Percentiles rank a stretch among this genome's conserved stretches.
phyloP scores from a whole-genome alignment of 2,888 invertebrate species.

The Beris morrisii region DNA sequence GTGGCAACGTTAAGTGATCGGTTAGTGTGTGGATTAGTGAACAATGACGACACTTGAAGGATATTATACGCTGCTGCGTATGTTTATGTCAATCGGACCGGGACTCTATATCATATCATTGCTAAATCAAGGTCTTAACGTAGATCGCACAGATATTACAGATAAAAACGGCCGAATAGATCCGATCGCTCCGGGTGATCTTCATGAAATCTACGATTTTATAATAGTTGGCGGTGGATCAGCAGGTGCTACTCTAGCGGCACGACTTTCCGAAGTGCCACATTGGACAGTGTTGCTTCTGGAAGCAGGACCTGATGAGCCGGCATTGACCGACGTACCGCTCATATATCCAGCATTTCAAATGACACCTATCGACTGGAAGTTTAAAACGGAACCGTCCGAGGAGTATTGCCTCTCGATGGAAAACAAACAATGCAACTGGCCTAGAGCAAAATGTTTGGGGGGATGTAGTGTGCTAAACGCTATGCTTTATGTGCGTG shows the following conservation, averaged over 20 bases:
- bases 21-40: no score
- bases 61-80: conserved; percentile 64
- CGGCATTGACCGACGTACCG: conserved; percentile 72
- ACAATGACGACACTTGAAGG: conserved; percentile 43
- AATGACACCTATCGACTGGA: conserved; percentile 77
- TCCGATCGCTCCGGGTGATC: conserved; percentile 59
- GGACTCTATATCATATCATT: conserved; percentile 66
- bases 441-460: conserved; percentile 79
- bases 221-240: conserved; percentile 81
- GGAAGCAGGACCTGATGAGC: conserved; percentile 79
- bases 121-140: conserved; percentile 65
- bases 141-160: conserved; percentile 71
- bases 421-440: conserved; percentile 66
- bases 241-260: conserved; percentile 79
- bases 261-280: conserved; percentile 72
- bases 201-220: conserved; percentile 73
- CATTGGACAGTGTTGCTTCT: conserved; percentile 73
- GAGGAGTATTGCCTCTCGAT: conserved; percentile 69
- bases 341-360: conserved; percentile 71
- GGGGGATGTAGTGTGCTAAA: conserved; percentile 83
- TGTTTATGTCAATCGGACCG: conserved; percentile 65
- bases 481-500: conserved; percentile 87
- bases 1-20: no score
- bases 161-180: conserved; percentile 66
- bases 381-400: conserved; percentile 75